Base-by-base conservation (phyloP, 2,113 vertebrate species). In the Arothron firmamentum region DNA sequence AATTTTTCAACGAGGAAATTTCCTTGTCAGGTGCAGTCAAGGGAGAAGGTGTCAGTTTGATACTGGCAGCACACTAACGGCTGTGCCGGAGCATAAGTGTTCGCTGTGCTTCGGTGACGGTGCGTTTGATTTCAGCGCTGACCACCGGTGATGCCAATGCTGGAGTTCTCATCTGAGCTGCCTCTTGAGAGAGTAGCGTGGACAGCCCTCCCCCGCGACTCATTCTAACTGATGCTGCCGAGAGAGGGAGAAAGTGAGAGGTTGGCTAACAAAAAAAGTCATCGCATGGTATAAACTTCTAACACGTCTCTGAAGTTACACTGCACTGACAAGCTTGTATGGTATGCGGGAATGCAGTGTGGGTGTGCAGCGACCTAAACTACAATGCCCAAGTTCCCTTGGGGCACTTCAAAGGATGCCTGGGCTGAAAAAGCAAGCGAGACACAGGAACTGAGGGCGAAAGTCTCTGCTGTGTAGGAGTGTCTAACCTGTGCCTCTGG, bases 11-110 rank as follows among this genome's bases (percentile, higher is more conserved):
- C 28, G 70, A 83, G 84, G 79, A 87, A 28, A 84, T 81, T 76
- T 84, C 78, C 82, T 86, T 88, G 86, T 88, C 86, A 86, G 85
- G 82, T 80, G 82, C 85, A 88, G 86, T 86, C 88, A 79, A 82
- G 86, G 88, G 86, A 87, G 78, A 79, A 89, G 72, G 81, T 86
- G 86, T 89, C 83, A 85, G 78, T 86, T 81, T 85, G 85, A 88
- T 81, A 68, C 64, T 73, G 56, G 67, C 19, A 60, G 71, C 72
- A 79, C 82, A 78, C 79, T 86, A 89, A 89, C 84, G 79, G 85
- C 83, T 87, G 83, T 54, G 77, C 59, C 14, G 78, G 75, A 87
- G 82, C 88, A 89, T 66, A 88, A 86, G 88, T 56, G 79, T 84
- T 88, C 45, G 82, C 84, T 74, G 78, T 81, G 85, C 87, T 83